Percentiles rank a stretch among this genome's conserved stretches.
Evolutionary conservation across 64 coral and sea anemone species (phyloP).

Genomic region (Pocillopora damicornis): DNA sequence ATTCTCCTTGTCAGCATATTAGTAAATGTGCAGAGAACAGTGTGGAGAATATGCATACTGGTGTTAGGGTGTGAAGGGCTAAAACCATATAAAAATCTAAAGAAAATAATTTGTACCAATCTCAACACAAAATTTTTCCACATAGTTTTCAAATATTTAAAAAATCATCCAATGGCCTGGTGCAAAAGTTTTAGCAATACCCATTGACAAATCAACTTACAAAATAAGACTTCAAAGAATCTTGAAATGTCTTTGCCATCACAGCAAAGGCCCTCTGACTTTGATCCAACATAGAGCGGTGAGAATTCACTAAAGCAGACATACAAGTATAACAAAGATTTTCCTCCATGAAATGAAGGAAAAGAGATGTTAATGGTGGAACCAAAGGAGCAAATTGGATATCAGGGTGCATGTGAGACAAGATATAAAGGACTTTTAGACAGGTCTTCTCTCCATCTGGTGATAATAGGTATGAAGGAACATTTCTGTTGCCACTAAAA

Average conservation of each 20-base stretch:
- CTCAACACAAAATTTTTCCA: no score
- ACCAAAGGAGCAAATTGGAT: conserved; percentile 70
- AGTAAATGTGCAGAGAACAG: no score
- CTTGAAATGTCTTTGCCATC: conserved; percentile 87
- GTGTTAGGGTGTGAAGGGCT: no score
- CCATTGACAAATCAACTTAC: conserved; percentile 33
- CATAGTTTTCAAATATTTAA: not conserved
- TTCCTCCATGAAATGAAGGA: conserved; percentile 90
- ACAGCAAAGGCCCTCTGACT: conserved; percentile 59
- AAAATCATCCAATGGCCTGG: not conserved
- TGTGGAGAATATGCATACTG: no score
- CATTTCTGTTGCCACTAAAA: conserved; percentile 42
- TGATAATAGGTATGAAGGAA: conserved; percentile 48
- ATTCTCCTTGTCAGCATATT: no score
- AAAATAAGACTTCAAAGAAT: conserved; percentile 78
- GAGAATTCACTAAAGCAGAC: conserved; percentile 60
- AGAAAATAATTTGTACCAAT: no score
- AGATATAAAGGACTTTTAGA: conserved; percentile 51
- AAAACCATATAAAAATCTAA: no score
- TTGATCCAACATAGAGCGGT: conserved; percentile 52
- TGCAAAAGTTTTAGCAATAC: not conserved
- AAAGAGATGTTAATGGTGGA: conserved; percentile 60
- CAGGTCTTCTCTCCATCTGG: conserved; percentile 54
- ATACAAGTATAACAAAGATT: conserved; percentile 65
- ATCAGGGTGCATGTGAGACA: conserved; percentile 73